A percentile compares a stretch with the other conserved stretches of the same genome.
Evolutionary conservation across 2,113 vertebrate genomes (phyloP).

Genomic region (Myotis yumanensis): DNA sequence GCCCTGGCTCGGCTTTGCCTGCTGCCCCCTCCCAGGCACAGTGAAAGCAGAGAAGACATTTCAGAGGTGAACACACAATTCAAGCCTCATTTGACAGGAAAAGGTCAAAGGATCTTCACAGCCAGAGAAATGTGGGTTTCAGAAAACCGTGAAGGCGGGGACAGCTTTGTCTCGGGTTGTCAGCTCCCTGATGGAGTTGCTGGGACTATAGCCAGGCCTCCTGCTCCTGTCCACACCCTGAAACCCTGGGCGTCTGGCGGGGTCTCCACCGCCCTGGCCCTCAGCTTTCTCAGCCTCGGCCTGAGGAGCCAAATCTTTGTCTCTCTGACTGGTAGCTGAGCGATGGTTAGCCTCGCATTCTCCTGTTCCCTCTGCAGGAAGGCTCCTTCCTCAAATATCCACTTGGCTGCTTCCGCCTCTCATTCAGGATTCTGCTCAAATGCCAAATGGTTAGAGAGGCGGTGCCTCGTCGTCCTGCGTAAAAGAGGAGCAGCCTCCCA

Average conservation of each 20-base stretch:
- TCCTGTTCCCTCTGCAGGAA: neutral
- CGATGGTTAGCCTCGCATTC: neutral
- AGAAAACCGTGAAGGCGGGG: neutral
- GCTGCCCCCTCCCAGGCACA: neutral
- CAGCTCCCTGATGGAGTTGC: fast-evolving
- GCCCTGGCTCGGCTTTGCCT: neutral
- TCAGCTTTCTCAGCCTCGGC: neutral
- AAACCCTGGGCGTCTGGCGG: fast-evolving
- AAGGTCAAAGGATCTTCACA: neutral
- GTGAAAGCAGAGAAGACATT: neutral
- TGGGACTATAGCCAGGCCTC: too few species aligned
- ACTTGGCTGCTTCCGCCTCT: neutral
- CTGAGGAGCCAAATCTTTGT: neutral
- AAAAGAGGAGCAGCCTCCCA: neutral
- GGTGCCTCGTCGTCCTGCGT: neutral
- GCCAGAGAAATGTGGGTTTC: neutral
- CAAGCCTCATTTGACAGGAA: neutral
- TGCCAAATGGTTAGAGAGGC: neutral
- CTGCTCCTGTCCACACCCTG: neutral
- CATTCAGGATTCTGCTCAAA: neutral
- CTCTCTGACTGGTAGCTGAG: neutral
- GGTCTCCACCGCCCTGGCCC: neutral
- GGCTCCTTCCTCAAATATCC: neutral
- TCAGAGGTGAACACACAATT: neutral
- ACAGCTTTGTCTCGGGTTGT: neutral